Conservation (phyloP, 37 sponge, comb jelly and placozoan species). For the Haliclona indistincta region DNA sequence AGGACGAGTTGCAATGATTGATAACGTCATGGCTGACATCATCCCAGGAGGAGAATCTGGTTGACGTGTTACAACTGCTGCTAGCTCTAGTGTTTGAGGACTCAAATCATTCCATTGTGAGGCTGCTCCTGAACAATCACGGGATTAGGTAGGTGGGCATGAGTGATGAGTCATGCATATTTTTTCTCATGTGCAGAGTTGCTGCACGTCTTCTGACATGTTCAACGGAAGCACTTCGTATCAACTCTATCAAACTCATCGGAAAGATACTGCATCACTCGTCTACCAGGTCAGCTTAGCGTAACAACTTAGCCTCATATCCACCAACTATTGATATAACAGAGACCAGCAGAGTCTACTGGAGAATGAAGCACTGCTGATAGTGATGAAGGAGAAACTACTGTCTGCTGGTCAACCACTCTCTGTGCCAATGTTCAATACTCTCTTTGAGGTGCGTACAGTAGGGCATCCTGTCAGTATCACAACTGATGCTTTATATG, state of each 20-base stretch:
- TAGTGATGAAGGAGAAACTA: slow-evolving; percentile 47
- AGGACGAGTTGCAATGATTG: background rate
- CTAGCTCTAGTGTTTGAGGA: slow-evolving; percentile 63
- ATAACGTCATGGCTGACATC: background rate
- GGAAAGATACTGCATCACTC: slow-evolving; percentile 50
- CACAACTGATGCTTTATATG: background rate
- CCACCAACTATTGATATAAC: background rate
- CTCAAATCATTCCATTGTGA: slow-evolving; percentile 20
- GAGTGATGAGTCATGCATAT: background rate
- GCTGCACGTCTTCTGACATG: slow-evolving; percentile 45
- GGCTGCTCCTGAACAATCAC: slow-evolving; percentile 21
- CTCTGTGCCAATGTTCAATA: slow-evolving; percentile 73
- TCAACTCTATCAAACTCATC: slow-evolving; percentile 57
- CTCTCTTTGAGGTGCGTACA: slow-evolving; percentile 68
- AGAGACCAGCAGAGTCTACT: slow-evolving; percentile 34
- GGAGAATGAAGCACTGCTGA: slow-evolving; percentile 13
- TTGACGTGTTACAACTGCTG: slow-evolving; percentile 60
- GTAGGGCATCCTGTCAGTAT: background rate
- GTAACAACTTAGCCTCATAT: background rate
- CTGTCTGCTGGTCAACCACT: slow-evolving; percentile 54
- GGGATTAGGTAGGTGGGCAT: slow-evolving; percentile 49
- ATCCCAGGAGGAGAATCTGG: slow-evolving; percentile 65
- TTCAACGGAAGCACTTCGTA: slow-evolving; percentile 43
- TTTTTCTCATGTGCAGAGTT: slow-evolving; percentile 11
- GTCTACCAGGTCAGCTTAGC: slow-evolving; percentile 10